Percentiles rank a stretch among this genome's conserved stretches.
Conservation (phyloP, 2,797 vertebrate species). For the Eleutherodactylus coqui region DNA sequence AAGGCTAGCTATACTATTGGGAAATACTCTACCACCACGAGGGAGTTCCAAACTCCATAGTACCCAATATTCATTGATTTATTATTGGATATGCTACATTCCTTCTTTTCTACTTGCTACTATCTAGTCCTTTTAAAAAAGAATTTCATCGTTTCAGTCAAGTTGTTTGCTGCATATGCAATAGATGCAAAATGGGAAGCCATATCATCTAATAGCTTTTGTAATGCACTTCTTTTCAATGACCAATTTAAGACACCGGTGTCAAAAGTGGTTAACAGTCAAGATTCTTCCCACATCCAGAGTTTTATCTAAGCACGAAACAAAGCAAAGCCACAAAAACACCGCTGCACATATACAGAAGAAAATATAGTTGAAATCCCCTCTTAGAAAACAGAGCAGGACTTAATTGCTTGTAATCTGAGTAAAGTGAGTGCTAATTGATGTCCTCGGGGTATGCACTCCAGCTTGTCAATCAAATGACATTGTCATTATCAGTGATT, state of each 20-base stretch:
- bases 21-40: too few relatives aligned
- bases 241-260: not conserved
- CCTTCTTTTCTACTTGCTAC: too few relatives aligned
- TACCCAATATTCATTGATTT: too few relatives aligned
- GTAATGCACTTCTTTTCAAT: not conserved
- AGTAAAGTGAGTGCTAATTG: constrained; percentile 38
- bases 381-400: constrained; percentile 28
- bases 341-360: not conserved
- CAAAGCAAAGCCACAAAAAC: not conserved
- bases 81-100: too few relatives aligned
- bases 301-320: constrained; percentile 1
- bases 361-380: constrained; percentile 16
- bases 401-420: constrained; percentile 24
- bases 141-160: too few relatives aligned
- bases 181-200: not conserved
- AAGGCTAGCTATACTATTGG: too few relatives aligned
- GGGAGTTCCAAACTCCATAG: too few relatives aligned
- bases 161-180: too few relatives aligned
- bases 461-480: constrained; percentile 5
- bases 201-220: too few relatives aligned
- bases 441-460: not conserved
- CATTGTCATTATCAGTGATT: constrained; percentile 35
- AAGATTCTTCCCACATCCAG: constrained; percentile 1
- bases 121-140: too few relatives aligned
- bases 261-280: not conserved